A percentile compares a stretch with the other conserved stretches of the same genome.
Evolutionary conservation across 2,113 vertebrate species (phyloP).

Genomic region (Neotoma lepida): DNA sequence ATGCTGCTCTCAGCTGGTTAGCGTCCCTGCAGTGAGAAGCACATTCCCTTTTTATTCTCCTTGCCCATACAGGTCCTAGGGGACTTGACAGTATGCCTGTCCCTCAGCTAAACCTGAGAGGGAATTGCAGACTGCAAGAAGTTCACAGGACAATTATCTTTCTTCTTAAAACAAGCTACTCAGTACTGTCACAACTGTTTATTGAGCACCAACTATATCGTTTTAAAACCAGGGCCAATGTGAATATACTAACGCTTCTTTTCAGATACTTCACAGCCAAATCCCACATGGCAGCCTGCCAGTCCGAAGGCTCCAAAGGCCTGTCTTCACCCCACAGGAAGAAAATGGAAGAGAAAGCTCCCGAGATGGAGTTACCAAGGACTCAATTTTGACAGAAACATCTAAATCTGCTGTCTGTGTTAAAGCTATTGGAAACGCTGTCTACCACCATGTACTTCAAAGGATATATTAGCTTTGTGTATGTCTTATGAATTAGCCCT

Average conservation of each 20-base stretch:
- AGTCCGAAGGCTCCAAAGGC: not conserved
- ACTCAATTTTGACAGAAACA: conserved; percentile 42
- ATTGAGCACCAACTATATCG: not conserved
- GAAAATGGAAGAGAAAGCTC: conserved; percentile 1
- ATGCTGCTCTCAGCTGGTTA: not conserved
- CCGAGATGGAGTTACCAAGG: conserved; percentile 9
- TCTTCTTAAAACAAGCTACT: not conserved
- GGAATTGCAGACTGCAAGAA: not conserved
- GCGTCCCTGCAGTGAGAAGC: not conserved
- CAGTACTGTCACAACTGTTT: not conserved
- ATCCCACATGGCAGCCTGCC: conserved; percentile 6
- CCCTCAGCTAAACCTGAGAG: conserved; percentile 9
- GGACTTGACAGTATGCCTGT: not conserved
- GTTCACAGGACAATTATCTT: not conserved
- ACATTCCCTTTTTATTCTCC: not conserved
- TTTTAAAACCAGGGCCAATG: not conserved
- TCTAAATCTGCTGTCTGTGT: not conserved
- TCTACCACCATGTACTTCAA: not conserved
- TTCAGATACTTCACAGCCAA: conserved; percentile 22
- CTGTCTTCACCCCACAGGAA: not conserved
- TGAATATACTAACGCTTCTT: not conserved
- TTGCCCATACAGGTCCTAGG: not conserved
- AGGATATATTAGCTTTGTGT: conserved; percentile 19
- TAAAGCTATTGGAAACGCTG: conserved; percentile 13
- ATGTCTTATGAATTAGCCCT: conserved; percentile 1